Evolutionary conservation across 1,140 invertebrate species (phyloP).

Genomic region (Leucophenga varia): DNA sequence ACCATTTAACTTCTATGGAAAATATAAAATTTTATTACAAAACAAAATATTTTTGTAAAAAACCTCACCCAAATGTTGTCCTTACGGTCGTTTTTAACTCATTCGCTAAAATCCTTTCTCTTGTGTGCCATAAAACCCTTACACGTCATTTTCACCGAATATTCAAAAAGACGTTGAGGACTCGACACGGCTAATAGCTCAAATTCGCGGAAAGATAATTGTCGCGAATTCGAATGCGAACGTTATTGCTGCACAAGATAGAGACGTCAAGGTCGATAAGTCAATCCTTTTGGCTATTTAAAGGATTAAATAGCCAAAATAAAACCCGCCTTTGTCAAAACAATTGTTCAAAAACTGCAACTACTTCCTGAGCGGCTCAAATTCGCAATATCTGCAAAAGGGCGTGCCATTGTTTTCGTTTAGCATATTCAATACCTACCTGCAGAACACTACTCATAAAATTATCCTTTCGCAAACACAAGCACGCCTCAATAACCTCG

Average conservation of each 20-base stretch:
- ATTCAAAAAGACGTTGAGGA: no score
- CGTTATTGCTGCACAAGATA: constrained; percentile 25
- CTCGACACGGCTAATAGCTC: no score
- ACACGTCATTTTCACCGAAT: no score
- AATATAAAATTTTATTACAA: no score
- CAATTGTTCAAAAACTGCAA: constrained; percentile 27
- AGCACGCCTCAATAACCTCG: constrained; percentile 10
- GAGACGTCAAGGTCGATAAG: constrained; percentile 46
- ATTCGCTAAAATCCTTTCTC: constrained; percentile 22
- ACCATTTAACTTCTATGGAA: background rate
- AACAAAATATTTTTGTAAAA: no score
- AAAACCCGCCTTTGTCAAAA: constrained; percentile 53
- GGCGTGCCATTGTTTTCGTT: constrained; percentile 47
- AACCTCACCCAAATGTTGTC: no score
- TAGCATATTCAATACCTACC: constrained; percentile 41
- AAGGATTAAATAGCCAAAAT: constrained; percentile 56
- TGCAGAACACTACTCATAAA: constrained; percentile 30
- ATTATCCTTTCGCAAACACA: constrained; percentile 47
- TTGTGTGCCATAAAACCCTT: constrained; percentile 16
- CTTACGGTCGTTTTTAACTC: constrained; percentile 32
- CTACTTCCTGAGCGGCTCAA: constrained; percentile 23
- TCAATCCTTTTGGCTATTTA: constrained; percentile 56
- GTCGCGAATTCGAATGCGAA: constrained; percentile 31
- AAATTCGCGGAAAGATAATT: constrained; percentile 45
- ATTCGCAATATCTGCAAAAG: constrained; percentile 40